These are phyloP conservation scores for Sarcophaga subvicina DNA, from an alignment of 2,888 invertebrate genomes.

Conservation along the genomic window DNA sequence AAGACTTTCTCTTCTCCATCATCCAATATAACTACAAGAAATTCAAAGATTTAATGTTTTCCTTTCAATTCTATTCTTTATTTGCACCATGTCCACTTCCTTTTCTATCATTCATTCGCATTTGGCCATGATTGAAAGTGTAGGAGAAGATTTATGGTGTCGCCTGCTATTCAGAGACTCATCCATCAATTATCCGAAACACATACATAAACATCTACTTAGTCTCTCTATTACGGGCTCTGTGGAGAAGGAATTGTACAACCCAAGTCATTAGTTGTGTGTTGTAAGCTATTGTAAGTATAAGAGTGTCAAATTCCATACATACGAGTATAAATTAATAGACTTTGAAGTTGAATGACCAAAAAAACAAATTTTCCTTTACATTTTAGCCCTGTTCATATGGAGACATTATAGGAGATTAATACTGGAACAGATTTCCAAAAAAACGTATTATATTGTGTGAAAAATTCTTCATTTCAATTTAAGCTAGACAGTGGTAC, in stretches of 20 bases:
- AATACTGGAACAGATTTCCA: too few species aligned
- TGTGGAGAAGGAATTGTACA: too few species aligned
- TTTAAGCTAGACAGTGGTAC: too few species aligned
- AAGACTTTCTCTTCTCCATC: too few species aligned
- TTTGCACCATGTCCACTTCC: not conserved
- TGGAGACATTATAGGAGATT: too few species aligned
- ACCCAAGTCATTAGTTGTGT: too few species aligned
- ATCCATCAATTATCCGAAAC: constrained; percentile 57
- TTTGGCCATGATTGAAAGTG: not conserved
- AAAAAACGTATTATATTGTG: too few species aligned
- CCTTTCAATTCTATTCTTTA: not conserved
- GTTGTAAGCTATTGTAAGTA: not conserved
- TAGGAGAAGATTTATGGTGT: constrained; percentile 45
- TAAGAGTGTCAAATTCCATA: not conserved
- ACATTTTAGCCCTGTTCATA: too few species aligned
- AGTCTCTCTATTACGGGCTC: not conserved
- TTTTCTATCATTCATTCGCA: not conserved
- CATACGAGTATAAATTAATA: not conserved
- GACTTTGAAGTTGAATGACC: constrained; percentile 22
- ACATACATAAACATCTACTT: not conserved
- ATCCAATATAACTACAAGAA: not conserved
- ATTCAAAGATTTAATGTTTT: not conserved
- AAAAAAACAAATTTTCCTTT: not conserved
- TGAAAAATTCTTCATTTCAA: too few species aligned
- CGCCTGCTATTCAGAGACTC: constrained; percentile 42